Conservation (phyloP, 2,113 vertebrate genomes). For the Osmerus mordax region DNA sequence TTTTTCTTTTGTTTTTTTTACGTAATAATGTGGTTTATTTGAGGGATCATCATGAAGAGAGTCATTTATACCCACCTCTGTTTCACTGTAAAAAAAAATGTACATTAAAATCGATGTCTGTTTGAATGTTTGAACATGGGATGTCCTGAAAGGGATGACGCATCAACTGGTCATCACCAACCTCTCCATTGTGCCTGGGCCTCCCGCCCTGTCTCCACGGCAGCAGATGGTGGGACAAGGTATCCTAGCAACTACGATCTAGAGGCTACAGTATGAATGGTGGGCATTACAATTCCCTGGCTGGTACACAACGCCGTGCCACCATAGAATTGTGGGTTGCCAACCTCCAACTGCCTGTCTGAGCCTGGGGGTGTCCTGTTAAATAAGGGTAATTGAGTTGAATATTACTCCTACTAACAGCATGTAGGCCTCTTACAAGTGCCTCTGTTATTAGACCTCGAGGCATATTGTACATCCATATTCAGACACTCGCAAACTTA, state of each 20-base stretch:
- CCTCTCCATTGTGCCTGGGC: background rate
- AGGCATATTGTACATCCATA: no score
- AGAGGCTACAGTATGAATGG: constrained; percentile 24
- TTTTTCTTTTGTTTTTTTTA: no score
- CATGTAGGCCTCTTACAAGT: no score
- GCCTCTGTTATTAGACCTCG: no score
- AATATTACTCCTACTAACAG: no score
- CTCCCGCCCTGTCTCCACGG: constrained; percentile 22
- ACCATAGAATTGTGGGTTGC: background rate
- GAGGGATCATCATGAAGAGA: background rate
- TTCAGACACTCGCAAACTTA: no score
- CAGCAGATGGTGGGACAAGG: constrained; percentile 39
- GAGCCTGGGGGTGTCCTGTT: no score
- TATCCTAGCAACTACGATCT: constrained; percentile 27
- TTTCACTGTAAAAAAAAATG: background rate
- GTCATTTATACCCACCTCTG: background rate
- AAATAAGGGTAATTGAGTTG: no score
- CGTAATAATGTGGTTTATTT: no score
- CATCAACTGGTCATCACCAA: background rate
- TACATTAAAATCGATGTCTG: background rate
- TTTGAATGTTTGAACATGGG: background rate
- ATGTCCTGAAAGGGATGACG: background rate
- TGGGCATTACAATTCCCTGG: constrained; percentile 6
- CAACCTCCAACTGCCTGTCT: no score
- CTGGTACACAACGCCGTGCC: background rate